A percentile compares a stretch with the other conserved stretches of the same genome.
These are phyloP conservation scores for Laodelphax striatellus DNA, from an alignment of 1,140 invertebrate genomes.

Conservation along the genomic window DNA sequence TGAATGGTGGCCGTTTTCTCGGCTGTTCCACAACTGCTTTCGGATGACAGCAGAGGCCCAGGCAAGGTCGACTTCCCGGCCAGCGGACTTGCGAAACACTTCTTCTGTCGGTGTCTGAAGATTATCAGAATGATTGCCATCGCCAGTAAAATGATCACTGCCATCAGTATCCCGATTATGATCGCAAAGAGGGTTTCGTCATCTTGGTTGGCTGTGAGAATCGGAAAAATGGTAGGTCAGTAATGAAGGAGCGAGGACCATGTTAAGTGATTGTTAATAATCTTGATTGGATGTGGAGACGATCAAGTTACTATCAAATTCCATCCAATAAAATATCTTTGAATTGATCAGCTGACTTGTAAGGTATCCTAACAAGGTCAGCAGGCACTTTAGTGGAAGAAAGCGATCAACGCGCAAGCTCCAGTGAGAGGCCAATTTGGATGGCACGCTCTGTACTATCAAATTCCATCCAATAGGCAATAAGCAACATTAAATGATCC, in stretches of 20 bases:
- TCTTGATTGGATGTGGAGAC: too few species aligned
- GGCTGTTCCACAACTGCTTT: constrained; percentile 38
- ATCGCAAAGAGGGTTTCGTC: constrained; percentile 69
- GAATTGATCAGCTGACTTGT: too few species aligned
- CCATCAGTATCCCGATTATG: constrained; percentile 66
- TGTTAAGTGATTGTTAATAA: neutral
- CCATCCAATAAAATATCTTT: too few species aligned
- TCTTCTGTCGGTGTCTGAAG: constrained; percentile 61
- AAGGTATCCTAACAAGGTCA: too few species aligned
- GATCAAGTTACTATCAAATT: too few species aligned
- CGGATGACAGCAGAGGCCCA: constrained; percentile 24
- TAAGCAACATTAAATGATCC: too few species aligned
- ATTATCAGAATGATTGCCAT: constrained; percentile 66
- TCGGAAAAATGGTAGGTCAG: constrained; percentile 18
- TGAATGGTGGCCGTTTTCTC: constrained; percentile 28
- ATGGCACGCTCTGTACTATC: too few species aligned
- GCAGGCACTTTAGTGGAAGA: too few species aligned
- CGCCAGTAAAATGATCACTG: constrained; percentile 59
- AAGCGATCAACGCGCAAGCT: too few species aligned
- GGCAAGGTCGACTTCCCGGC: constrained; percentile 40
- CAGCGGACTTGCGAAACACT: constrained; percentile 60
- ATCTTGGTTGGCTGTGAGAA: constrained; percentile 53
- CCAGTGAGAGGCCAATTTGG: too few species aligned
- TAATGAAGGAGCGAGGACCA: neutral
- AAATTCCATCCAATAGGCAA: too few species aligned